Percentiles rank a stretch among this genome's conserved stretches.
Conservation (phyloP, 2,113 vertebrate genomes). For the Peromyscus leucopus region DNA sequence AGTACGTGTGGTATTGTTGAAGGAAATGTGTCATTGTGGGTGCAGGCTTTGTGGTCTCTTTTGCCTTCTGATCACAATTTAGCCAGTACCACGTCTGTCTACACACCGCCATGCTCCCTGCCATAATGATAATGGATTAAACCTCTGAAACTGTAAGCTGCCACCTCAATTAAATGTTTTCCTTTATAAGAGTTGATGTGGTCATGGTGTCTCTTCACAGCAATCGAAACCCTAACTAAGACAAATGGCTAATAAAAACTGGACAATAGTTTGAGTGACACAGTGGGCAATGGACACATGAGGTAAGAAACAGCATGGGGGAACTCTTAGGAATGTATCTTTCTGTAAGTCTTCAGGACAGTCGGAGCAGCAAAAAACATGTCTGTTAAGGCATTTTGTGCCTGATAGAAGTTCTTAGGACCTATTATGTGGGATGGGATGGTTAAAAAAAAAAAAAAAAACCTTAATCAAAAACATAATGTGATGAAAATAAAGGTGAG, state of each 20-base stretch:
- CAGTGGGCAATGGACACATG: not conserved
- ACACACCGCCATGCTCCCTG: too few species aligned
- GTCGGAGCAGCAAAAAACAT: not conserved
- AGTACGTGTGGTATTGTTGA: not conserved
- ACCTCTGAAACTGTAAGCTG: too few species aligned
- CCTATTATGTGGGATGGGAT: not conserved
- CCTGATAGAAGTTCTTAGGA: not conserved
- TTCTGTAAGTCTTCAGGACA: not conserved
- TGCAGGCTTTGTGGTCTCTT: not conserved
- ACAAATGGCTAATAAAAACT: not conserved
- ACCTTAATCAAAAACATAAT: not conserved
- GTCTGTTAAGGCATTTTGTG: not conserved
- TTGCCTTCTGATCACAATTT: too few species aligned
- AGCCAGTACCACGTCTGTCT: too few species aligned
- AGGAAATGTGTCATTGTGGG: not conserved
- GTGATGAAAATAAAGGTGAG: not conserved
- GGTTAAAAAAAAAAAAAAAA: not conserved
- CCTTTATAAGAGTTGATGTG: too few species aligned
- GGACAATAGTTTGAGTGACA: not conserved
- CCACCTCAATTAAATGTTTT: too few species aligned
- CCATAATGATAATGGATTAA: too few species aligned
- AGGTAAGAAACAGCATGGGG: not conserved
- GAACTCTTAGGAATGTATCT: not conserved
- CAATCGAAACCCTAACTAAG: too few species aligned
- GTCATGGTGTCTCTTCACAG: too few species aligned